Percentiles rank a stretch among this genome's conserved stretches.
Evolutionary conservation across 2,113 vertebrate genomes (phyloP).

Genomic region (Oryzias melastigma): DNA sequence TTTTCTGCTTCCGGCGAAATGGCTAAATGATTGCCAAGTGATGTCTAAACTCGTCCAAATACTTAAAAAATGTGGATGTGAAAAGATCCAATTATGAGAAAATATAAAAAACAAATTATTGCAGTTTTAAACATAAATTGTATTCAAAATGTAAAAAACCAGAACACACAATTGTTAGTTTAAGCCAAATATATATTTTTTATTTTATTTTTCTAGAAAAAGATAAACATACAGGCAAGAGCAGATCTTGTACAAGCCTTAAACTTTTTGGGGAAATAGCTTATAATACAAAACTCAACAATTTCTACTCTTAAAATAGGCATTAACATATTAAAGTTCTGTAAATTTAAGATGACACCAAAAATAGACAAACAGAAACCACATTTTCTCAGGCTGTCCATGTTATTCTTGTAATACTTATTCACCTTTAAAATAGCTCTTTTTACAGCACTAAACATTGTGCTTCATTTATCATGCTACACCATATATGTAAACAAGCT

Average conservation of each 20-base stretch:
- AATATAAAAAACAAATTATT: too few relatives aligned
- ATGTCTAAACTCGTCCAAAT: not conserved
- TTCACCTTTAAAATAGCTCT: constrained; percentile 30
- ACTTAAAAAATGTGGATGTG: not conserved
- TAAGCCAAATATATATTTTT: not conserved
- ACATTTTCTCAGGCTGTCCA: constrained; percentile 18
- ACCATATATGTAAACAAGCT: too few relatives aligned
- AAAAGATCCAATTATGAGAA: too few relatives aligned
- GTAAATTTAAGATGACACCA: constrained; percentile 13
- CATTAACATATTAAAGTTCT: constrained; percentile 28
- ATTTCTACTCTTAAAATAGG: constrained; percentile 31
- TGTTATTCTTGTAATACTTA: constrained; percentile 17
- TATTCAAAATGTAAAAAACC: not conserved
- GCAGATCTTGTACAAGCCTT: constrained; percentile 29
- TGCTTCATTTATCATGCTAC: constrained; percentile 2
- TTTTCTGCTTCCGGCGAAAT: constrained; percentile 13
- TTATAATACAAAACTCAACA: constrained; percentile 60
- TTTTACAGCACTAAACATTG: not conserved
- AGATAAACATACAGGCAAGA: constrained; percentile 9
- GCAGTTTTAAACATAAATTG: too few relatives aligned
- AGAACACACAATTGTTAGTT: not conserved
- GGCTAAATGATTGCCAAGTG: constrained; percentile 7
- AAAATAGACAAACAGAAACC: constrained; percentile 27
- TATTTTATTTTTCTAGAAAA: constrained; percentile 1
- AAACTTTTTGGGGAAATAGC: constrained; percentile 36